Conservation (phyloP, 2,797 vertebrate species). For the Taenioides sp. region DNA sequence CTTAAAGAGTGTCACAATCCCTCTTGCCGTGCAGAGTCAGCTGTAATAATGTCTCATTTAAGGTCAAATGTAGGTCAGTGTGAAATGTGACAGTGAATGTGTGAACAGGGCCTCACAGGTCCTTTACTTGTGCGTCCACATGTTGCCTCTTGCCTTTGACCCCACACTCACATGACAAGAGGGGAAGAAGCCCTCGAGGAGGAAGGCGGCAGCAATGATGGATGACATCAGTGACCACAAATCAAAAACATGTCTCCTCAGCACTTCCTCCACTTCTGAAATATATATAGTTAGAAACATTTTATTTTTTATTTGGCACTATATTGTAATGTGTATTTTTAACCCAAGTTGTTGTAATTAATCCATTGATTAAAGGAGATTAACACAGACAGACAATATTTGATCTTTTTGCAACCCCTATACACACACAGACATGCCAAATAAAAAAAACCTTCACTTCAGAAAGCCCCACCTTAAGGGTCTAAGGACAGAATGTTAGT, state of each 20-base stretch:
- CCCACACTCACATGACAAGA: conserved; percentile 52
- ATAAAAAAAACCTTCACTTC: too few species aligned
- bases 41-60: background rate
- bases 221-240: conserved; percentile 61
- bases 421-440: too few species aligned
- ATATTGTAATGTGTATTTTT: too few species aligned
- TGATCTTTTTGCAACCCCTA: too few species aligned
- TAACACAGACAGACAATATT: too few species aligned
- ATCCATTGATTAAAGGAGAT: too few species aligned
- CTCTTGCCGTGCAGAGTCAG: background rate
- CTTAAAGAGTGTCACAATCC: background rate
- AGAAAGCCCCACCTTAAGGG: too few species aligned
- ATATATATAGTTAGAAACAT: too few species aligned
- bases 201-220: conserved; percentile 57
- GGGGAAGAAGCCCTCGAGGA: conserved; percentile 51
- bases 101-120: conserved; percentile 20
- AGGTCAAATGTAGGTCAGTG: conserved; percentile 35
- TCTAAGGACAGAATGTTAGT: too few species aligned
- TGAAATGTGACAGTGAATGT: conserved; percentile 26
- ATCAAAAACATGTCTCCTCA: conserved; percentile 24
- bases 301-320: too few species aligned
- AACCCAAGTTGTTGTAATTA: too few species aligned
- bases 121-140: conserved; percentile 28
- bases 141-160: conserved; percentile 48
- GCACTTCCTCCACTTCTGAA: too few species aligned